phyloP scores from a whole-genome alignment of 2,888 invertebrate genomes.

The Mesochorus sp. region DNA sequence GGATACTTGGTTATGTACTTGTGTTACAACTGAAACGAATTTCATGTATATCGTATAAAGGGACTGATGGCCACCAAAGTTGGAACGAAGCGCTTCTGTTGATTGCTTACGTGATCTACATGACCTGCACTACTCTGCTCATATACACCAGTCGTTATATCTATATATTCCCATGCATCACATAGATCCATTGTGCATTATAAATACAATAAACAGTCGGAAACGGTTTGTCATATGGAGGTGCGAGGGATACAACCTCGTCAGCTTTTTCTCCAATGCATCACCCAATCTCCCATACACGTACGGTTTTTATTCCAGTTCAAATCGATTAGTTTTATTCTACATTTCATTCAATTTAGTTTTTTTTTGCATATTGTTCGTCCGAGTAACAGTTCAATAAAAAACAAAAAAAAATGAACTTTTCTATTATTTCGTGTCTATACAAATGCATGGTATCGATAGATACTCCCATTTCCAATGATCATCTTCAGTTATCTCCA shows the following conservation, averaged over 20 bases:
- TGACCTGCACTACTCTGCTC: constrained; percentile 58
- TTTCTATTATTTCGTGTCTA: no score
- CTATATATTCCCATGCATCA: neutral
- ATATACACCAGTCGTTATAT: constrained; percentile 22
- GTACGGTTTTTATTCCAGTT: neutral
- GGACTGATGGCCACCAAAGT: constrained; percentile 43
- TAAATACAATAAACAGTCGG: constrained; percentile 2
- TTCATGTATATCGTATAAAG: constrained; percentile 41
- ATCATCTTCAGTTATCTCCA: no score
- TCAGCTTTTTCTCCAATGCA: constrained; percentile 30
- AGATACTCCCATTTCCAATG: no score
- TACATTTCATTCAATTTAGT: no score
- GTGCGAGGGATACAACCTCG: constrained; percentile 10
- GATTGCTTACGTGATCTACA: constrained; percentile 64
- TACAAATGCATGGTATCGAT: no score
- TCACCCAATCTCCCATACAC: neutral
- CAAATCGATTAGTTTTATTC: neutral
- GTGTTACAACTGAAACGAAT: constrained; percentile 11
- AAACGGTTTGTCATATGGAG: constrained; percentile 53
- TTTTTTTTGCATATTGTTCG: no score
- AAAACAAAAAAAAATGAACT: no score
- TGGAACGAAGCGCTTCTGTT: constrained; percentile 65
- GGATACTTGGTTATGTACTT: no score
- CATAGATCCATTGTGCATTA: neutral
- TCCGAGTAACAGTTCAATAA: no score